These are phyloP conservation scores for Ormyrus rosae DNA, from an alignment of 2,888 invertebrate genomes.

Conservation along the genomic window DNA sequence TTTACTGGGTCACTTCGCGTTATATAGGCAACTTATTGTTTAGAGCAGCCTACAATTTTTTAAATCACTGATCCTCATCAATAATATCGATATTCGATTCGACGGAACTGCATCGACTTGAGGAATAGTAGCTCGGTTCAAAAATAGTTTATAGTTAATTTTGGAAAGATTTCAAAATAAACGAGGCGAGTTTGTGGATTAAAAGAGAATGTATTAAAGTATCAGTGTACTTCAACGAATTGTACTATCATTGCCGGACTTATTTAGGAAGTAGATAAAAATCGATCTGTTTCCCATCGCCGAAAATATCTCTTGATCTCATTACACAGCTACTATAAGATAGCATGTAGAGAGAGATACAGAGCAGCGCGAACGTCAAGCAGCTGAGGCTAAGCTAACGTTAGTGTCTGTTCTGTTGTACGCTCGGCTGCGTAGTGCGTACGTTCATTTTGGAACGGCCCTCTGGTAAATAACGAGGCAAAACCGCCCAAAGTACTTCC, in stretches of 20 bases:
- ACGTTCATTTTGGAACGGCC: constrained; percentile 39
- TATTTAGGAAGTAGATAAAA: constrained; percentile 16
- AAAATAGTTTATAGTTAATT: too few relatives aligned
- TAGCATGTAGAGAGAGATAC: neutral
- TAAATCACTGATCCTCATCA: too few relatives aligned
- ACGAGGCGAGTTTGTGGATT: neutral
- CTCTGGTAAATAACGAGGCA: constrained; percentile 1
- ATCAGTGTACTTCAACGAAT: too few relatives aligned
- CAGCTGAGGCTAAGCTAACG: neutral
- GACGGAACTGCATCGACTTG: neutral
- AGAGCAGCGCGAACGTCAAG: constrained; percentile 33
- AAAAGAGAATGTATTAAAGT: too few relatives aligned
- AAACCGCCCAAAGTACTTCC: constrained; percentile 4
- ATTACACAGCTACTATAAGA: constrained; percentile 34
- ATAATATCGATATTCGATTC: too few relatives aligned
- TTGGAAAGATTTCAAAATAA: too few relatives aligned
- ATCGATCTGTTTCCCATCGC: constrained; percentile 39
- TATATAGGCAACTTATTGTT: neutral
- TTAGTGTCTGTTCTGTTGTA: constrained; percentile 10
- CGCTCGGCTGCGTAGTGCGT: neutral
- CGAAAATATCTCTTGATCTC: constrained; percentile 55
- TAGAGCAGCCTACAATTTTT: too few relatives aligned
- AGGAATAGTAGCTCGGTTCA: neutral
- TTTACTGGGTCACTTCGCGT: neutral
- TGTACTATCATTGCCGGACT: too few relatives aligned